A percentile compares a stretch with the other conserved stretches of the same genome.
These are phyloP conservation scores for Andrena marginata DNA, from an alignment of 2,888 invertebrate species.

Conservation along the genomic window DNA sequence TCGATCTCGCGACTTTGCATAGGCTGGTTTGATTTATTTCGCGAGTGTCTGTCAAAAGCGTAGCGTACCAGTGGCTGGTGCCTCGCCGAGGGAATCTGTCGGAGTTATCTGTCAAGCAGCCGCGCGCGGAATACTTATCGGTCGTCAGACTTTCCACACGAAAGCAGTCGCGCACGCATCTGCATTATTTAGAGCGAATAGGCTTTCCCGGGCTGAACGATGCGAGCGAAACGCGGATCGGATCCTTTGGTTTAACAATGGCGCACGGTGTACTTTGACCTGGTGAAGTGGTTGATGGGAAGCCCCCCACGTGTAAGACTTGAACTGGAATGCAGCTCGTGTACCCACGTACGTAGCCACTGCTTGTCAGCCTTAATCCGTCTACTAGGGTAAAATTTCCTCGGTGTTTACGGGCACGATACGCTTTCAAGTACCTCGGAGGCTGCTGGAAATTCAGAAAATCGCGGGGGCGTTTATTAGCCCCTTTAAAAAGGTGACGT, in stretches of 20 bases:
- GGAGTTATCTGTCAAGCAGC: background rate
- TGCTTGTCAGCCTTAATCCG: conserved; percentile 63
- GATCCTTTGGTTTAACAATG: conserved; percentile 32
- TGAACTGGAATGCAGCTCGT: conserved; percentile 58
- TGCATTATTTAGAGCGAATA: background rate
- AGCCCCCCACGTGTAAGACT: conserved; percentile 52
- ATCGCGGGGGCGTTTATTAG: background rate
- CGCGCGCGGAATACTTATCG: conserved; percentile 2
- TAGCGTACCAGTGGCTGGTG: background rate
- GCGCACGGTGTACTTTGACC: conserved; percentile 54
- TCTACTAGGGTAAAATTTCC: conserved; percentile 43
- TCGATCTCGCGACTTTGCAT: background rate
- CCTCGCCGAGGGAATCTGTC: background rate
- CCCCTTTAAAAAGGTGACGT: background rate
- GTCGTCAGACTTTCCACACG: background rate
- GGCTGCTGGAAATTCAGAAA: background rate
- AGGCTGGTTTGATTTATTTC: background rate
- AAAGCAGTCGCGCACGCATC: background rate
- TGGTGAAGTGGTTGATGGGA: conserved; percentile 48
- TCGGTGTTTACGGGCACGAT: conserved; percentile 27
- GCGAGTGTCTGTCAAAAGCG: background rate
- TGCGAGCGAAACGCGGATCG: conserved; percentile 22
- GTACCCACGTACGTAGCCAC: conserved; percentile 34
- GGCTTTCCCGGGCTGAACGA: background rate
- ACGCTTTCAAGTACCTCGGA: background rate